Conservation (phyloP, 2,888 invertebrate species). For the Subacronicta megacephala region DNA sequence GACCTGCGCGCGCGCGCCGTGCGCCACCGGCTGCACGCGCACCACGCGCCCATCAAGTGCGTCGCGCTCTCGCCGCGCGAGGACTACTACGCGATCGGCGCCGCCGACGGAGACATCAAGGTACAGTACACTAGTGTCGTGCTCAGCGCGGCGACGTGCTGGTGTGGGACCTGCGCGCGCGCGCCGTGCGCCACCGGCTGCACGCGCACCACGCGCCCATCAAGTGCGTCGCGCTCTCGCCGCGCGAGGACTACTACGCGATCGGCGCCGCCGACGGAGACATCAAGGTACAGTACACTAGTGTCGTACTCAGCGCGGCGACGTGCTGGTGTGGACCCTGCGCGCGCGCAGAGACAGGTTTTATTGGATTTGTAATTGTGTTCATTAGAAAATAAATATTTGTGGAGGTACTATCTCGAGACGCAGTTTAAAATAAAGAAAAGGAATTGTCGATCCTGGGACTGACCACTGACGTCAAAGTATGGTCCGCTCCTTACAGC, state of each 20-base stretch:
- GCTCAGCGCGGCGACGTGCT: conserved; percentile 97
- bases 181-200: conserved; percentile 95
- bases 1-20: conserved; percentile 97
- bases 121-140: neutral
- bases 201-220: conserved; percentile 98
- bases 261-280: conserved; percentile 98
- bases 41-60: conserved; percentile 98
- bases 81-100: conserved; percentile 98
- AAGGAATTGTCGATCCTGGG: too few species aligned
- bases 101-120: conserved; percentile 97
- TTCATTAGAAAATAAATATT: too few species aligned
- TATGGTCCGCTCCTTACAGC: too few species aligned
- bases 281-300: conserved; percentile 90
- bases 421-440: too few species aligned
- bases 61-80: conserved; percentile 98
- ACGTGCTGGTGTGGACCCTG: too few species aligned
- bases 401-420: too few species aligned
- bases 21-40: conserved; percentile 95
- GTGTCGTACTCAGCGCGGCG: too few species aligned
- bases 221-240: conserved; percentile 98
- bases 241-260: conserved; percentile 98
- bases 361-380: too few species aligned
- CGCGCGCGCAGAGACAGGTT: too few species aligned
- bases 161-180: conserved; percentile 98
- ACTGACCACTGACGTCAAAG: too few species aligned